Base-by-base conservation (phyloP, 1,140 invertebrate genomes). In the Ladona fulva region DNA sequence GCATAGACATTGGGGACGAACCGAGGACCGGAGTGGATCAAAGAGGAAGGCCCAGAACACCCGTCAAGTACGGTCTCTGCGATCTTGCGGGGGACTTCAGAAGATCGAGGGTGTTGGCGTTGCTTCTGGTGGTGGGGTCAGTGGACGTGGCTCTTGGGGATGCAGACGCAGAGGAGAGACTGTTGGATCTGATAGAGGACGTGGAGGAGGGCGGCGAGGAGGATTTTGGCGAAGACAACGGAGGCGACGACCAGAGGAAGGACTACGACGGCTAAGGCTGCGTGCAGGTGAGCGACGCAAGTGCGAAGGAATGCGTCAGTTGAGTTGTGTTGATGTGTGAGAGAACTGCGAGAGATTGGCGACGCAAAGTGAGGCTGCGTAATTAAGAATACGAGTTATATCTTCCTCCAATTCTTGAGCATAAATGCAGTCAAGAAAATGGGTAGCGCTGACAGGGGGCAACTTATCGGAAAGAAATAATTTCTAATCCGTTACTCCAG, bases 91-190 rank as follows among this genome's bases (percentile, higher is more conserved):
- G 86, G 8, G 93, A 94, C 81, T 93, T 91, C 83, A 88, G 89
- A 16, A 86, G 90, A 78, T 92, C 92, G 0, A 91, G 92, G 80
- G 84, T 94, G 8, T 83, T 93, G 52, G 92, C 92, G 0, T 85
- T 94, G 19, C 84, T 94, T 24, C 84, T 94, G 11, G 93, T 92
- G 80, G 92, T 93, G 74, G 93, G 93, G 6, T 93, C 92, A 10
- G 91, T 94, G 14, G 93, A 94, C 82, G 89, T 93, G 44, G 90
- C 91, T 0, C 83, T 92, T 3, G 90, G 90, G 5, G 87, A 91
- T 80, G 88, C 90, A 6, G 84, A 89, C 25, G 92, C 92, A 0
- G 92, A 94, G 80, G 89, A 91, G 77, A 86, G 92, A 73, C 86
- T 92, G 83, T 77, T 88, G 84, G 83, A 89, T 83, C 85, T 91